These are phyloP conservation scores for Rhincodon typus DNA, from an alignment of 2,797 vertebrate species.

Conservation along the genomic window DNA sequence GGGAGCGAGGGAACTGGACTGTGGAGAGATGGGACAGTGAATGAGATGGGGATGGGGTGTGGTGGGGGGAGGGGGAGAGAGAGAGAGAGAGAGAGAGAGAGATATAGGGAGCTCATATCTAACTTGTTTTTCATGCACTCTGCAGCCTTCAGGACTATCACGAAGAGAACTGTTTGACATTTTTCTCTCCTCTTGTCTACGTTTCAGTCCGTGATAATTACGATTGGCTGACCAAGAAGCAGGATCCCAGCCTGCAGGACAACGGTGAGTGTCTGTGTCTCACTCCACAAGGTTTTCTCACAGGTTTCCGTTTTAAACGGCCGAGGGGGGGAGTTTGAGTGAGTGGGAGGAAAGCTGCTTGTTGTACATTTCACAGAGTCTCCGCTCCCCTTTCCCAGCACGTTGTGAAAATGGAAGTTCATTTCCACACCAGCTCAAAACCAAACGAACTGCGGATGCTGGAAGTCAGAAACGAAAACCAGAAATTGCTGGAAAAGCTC, in stretches of 20 bases:
- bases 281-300: background rate
- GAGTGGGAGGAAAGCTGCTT: no score
- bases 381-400: no score
- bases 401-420: no score
- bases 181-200: background rate
- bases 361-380: no score
- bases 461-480: no score
- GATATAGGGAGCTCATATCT: background rate
- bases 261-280: background rate
- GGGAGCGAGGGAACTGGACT: background rate
- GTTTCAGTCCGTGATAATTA: background rate
- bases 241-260: rapidly evolving
- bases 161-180: background rate
- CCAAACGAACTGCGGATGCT: no score
- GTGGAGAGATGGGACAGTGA: background rate
- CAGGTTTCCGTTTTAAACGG: background rate
- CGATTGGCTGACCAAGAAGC: background rate
- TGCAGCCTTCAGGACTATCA: no score
- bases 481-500: no score
- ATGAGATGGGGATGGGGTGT: no score
- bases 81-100: no score
- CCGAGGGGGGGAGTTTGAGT: background rate
- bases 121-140: no score
- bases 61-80: background rate
- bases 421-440: no score